Evolutionary conservation across 2,113 vertebrate genomes (phyloP).

Genomic region (Gobius niger): DNA sequence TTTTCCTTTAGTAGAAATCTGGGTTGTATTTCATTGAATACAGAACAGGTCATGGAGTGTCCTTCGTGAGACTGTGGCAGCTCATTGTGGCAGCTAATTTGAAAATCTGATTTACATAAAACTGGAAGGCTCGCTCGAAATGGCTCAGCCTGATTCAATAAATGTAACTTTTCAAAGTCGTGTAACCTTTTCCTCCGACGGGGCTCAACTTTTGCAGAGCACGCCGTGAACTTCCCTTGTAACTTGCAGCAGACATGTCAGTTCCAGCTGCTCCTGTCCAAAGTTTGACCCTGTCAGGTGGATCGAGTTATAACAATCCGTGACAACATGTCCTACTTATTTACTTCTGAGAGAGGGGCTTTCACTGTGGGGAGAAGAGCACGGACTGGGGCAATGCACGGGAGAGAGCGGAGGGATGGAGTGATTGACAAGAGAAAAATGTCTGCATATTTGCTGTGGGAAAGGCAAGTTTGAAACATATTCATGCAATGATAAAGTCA

Average conservation of each 20-base stretch:
- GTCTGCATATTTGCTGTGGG: neutral
- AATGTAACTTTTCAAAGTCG: conserved; percentile 35
- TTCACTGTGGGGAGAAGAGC: conserved; percentile 10
- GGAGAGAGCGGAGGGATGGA: neutral
- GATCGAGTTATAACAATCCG: conserved; percentile 1
- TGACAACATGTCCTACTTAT: neutral
- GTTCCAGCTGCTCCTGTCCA: conserved; percentile 34
- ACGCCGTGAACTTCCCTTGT: conserved; percentile 14
- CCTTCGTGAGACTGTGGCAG: conserved; percentile 29
- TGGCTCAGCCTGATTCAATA: conserved; percentile 19
- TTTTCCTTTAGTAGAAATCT: neutral
- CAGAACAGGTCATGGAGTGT: conserved; percentile 33
- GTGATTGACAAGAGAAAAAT: neutral
- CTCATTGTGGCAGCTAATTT: conserved; percentile 42
- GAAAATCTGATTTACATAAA: conserved; percentile 45
- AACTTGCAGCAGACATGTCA: conserved; percentile 9
- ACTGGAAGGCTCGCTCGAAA: conserved; percentile 30
- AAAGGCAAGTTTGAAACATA: no score
- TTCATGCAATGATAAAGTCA: neutral
- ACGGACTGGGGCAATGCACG: neutral
- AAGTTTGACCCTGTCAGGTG: conserved; percentile 15
- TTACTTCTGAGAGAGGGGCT: neutral
- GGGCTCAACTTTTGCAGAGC: conserved; percentile 8
- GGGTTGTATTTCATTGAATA: conserved; percentile 17
- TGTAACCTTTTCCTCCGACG: conserved; percentile 1